A percentile compares a stretch with the other conserved stretches of the same genome.
These are phyloP conservation scores for Microcebus ravelobensis DNA, from an alignment of 2,113 vertebrate species.

Conservation along the genomic window DNA sequence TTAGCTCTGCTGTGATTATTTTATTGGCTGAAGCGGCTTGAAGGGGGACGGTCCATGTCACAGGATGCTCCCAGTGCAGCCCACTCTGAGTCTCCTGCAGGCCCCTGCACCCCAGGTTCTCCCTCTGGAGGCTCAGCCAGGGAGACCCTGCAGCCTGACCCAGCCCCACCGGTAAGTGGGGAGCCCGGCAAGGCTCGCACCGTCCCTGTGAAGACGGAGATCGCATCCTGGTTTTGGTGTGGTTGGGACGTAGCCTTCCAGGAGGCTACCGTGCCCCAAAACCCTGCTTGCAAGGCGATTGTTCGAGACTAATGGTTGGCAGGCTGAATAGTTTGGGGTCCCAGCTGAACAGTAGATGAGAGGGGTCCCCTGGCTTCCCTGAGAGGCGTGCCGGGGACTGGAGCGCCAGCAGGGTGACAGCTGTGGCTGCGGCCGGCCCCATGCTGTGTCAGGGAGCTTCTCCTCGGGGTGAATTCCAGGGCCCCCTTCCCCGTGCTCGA, in stretches of 20 bases:
- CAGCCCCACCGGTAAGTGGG: not conserved
- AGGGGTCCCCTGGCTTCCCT: not conserved
- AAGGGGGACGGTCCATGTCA: not conserved
- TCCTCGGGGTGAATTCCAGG: too few species aligned
- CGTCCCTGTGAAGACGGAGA: not conserved
- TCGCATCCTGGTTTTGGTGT: not conserved
- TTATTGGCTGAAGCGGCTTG: not conserved
- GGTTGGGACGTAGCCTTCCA: not conserved
- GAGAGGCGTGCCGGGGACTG: fast-evolving
- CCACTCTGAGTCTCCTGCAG: not conserved
- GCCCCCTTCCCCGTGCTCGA: too few species aligned
- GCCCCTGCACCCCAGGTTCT: not conserved
- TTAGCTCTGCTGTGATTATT: not conserved
- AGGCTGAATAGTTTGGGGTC: not conserved
- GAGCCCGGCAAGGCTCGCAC: fast-evolving
- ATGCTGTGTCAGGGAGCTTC: not conserved
- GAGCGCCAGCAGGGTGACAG: not conserved
- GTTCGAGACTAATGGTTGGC: not conserved
- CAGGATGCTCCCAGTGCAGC: not conserved
- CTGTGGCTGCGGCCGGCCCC: not conserved
- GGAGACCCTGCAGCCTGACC: not conserved
- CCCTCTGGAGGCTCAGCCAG: not conserved
- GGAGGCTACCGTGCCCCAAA: not conserved
- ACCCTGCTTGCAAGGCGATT: not conserved
- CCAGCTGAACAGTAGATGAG: not conserved